A percentile compares a stretch with the other conserved stretches of the same genome.
Conservation (phyloP, 2,888 invertebrate species). For the Physocephala rufipes region DNA sequence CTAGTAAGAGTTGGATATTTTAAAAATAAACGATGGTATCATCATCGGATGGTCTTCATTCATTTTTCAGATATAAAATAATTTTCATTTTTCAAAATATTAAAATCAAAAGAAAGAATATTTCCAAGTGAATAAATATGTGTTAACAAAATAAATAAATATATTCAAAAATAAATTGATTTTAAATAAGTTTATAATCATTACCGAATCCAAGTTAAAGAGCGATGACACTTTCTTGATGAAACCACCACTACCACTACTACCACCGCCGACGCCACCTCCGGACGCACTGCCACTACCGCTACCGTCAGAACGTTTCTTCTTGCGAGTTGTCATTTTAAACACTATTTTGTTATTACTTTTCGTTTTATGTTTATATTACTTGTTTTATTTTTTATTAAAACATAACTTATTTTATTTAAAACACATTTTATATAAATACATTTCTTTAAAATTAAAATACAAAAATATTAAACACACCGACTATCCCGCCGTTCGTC, state of each 20-base stretch:
- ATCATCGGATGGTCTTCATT: slow-evolving; percentile 41
- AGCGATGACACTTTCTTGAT: slow-evolving; percentile 89
- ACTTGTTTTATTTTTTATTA: slow-evolving; percentile 18
- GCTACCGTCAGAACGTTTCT: slow-evolving; percentile 71
- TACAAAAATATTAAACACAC: slow-evolving; percentile 3
- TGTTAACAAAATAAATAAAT: slow-evolving; percentile 12
- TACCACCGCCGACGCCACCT: slow-evolving; percentile 63
- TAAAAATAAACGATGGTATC: slow-evolving; percentile 61
- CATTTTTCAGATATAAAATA: background rate
- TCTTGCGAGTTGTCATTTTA: slow-evolving; percentile 73
- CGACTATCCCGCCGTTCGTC: too few relatives aligned
- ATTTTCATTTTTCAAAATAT: slow-evolving; percentile 4
- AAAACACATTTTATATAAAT: slow-evolving; percentile 14
- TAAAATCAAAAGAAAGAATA: background rate
- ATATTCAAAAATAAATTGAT: background rate
- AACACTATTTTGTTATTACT: background rate
- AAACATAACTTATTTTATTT: slow-evolving; percentile 18
- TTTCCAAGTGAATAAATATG: background rate
- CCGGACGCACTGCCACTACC: slow-evolving; percentile 52
- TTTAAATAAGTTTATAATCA: background rate
- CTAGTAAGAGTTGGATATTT: slow-evolving; percentile 39
- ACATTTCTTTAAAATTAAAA: background rate
- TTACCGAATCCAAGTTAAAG: slow-evolving; percentile 85
- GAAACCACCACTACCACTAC: slow-evolving; percentile 70
- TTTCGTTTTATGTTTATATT: background rate